Base-by-base conservation (phyloP, 2,888 invertebrate genomes). In the Xanthia icteritia region DNA sequence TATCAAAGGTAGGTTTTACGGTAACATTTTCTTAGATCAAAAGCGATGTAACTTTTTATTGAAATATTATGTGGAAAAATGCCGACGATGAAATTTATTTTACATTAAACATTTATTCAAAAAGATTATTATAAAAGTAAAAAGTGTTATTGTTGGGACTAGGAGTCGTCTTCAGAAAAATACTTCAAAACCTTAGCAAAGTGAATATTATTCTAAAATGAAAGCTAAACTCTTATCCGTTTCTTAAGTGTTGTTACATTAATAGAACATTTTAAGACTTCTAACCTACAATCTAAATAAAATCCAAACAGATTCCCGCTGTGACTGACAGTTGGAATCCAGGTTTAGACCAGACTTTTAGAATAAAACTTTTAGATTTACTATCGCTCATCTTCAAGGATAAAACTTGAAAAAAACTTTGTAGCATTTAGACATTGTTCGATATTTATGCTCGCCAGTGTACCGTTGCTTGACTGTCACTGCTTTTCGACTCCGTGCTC, bases 401-500 rank as follows among this genome's bases (percentile, higher is more conserved):
- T 79, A 58, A 58, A 77, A 74, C 39, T 82, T 58, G 71, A 76
- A 69, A 20, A 66, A 31, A 42, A 51, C 17, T 56, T 71, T 66
- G 13, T 36, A 75, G 36, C 36, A 39, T 51, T 61, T 63, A 58
- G 17, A 66, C 66, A n/a, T 42, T 0, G 83, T 85, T 86, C 79
- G 86, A 85, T 79, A 72, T 84, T 87, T 86, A 76, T 65, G 84
- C 87, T 88, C 80, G 87, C 45, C 73, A 82, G 81, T 85, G 58
- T 70, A 72, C 71, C 63, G 88, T 87, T 87, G 86, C 85, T 86
- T 83, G 72, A 86, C 79, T 88, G 87, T 86, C 71, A 73, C 76
- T 87, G 88, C 87, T 89, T 87, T 83, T 85, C 74, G 76, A 79
- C 69, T 84, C 82, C 86, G 85, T 85, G 89, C 89, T 89, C 87